These are phyloP conservation scores for Parotia lawesii DNA, from an alignment of 2,113 vertebrate genomes.

Conservation along the genomic window DNA sequence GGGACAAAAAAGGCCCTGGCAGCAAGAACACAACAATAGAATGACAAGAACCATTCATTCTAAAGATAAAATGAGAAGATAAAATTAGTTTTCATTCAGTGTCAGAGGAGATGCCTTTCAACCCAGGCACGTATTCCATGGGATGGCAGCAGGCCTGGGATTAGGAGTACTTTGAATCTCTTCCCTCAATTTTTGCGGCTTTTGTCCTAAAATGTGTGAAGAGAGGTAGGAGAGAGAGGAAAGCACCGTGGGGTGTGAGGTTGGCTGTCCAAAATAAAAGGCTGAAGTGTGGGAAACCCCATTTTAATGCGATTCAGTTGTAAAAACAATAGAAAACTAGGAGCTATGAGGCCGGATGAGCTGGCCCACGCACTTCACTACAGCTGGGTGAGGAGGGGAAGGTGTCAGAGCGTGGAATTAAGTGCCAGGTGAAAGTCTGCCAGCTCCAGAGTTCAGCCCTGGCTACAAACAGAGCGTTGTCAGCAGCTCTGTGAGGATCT, in stretches of 20 bases:
- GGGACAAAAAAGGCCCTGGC: not conserved
- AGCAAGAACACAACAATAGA: rapidly evolving
- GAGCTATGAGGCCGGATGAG: not conserved
- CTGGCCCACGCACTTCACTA: rapidly evolving
- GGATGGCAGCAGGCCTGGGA: not conserved
- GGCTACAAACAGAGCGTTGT: not conserved
- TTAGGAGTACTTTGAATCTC: not conserved
- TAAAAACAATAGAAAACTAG: not conserved
- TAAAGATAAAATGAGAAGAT: not conserved
- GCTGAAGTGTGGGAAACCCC: not conserved
- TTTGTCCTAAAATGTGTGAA: not conserved
- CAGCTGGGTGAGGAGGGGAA: not conserved
- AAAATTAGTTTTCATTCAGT: not conserved
- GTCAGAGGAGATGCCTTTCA: not conserved
- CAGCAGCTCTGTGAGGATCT: not conserved
- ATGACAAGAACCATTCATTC: not conserved
- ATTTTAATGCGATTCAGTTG: not conserved
- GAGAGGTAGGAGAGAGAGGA: not conserved
- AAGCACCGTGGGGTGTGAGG: rapidly evolving
- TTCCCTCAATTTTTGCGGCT: not conserved
- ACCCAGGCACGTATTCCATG: not conserved
- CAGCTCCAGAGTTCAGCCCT: not conserved
- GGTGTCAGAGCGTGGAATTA: not conserved
- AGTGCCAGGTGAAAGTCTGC: not conserved
- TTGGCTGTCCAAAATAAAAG: not conserved